Conservation (phyloP, 2,113 vertebrate genomes). For the Telmatochromis sp. region DNA sequence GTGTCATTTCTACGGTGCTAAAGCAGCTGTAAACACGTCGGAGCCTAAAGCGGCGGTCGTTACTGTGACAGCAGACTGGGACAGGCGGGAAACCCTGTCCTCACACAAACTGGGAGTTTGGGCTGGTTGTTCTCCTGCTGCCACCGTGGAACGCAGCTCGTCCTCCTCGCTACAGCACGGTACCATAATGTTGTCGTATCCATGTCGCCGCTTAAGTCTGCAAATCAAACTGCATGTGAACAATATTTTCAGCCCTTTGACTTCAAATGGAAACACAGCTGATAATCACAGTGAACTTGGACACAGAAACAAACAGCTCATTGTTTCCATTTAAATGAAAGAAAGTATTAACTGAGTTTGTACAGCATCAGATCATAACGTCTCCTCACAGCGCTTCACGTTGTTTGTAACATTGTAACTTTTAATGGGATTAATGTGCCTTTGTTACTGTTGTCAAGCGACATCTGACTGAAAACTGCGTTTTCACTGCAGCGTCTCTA, state of each 20-base stretch:
- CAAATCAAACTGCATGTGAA: background rate
- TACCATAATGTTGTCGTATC: background rate
- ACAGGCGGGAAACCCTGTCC: background rate
- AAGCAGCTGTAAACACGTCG: background rate
- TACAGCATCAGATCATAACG: background rate
- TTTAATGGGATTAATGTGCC: background rate
- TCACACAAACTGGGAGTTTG: rapidly evolving
- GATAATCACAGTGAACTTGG: rapidly evolving
- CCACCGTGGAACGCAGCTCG: background rate
- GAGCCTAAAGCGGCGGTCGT: background rate
- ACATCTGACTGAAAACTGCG: background rate
- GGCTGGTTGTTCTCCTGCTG: background rate
- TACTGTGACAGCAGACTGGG: background rate
- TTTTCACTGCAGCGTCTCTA: background rate
- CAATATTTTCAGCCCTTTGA: background rate
- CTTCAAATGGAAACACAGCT: background rate
- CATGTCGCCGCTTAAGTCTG: rapidly evolving
- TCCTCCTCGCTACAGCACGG: background rate
- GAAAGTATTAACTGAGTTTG: background rate
- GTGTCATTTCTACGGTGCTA: background rate
- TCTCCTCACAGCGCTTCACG: background rate
- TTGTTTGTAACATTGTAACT: background rate
- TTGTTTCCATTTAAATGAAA: background rate
- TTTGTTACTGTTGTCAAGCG: background rate
- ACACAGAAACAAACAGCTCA: background rate